Evolutionary conservation across 2,888 invertebrate species (phyloP), one percentile per base, ranked within the genome.

Genomic region (Polydrusus tereticollis): DNA sequence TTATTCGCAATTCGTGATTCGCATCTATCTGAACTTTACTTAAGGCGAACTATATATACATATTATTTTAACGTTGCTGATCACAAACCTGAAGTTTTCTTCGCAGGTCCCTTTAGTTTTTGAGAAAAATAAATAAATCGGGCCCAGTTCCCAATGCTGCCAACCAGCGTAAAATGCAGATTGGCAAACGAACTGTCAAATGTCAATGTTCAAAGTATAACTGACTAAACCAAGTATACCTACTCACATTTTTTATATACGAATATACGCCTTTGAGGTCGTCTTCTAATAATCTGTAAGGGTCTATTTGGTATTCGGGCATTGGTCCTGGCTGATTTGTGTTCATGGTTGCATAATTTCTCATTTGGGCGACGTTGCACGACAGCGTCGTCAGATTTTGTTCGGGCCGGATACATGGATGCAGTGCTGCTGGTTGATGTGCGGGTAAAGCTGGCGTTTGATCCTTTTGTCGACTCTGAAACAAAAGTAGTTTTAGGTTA

Each of bases 201-300:
- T n/a, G n/a, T n/a, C n/a, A n/a, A n/a, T n/a, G n/a, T n/a, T n/a
- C n/a, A n/a, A n/a, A n/a, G n/a, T n/a, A n/a, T n/a, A n/a, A n/a
- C n/a, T n/a, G n/a, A n/a, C 26, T 26, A 26, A 26, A 26, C 26
- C 4, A 26, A 26, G 26, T 7, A 26, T 26, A 3, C 26, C 3
- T 23, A 71, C 71, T 88, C 86, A 96, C 96, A 88, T 92, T 89
- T 90, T 93, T 89, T 83, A 97, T 95, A 84, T 95, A 93, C 80
- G 92, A 90, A 84, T 95, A 95, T 80, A 97, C 91, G 80, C 93
- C 92, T 84, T 93, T 93, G 75, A 97, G 90, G 84, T 97, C 96
- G 81, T 94, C 93, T 81, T 95, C 94, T 75, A 95, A 88, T 76
- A 97, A 88, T 80, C 92, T 91, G 85, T 95, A 96, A 73, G 96